These are phyloP conservation scores for Etheostoma nigrum DNA, from an alignment of 2,797 vertebrate species.

Conservation along the genomic window DNA sequence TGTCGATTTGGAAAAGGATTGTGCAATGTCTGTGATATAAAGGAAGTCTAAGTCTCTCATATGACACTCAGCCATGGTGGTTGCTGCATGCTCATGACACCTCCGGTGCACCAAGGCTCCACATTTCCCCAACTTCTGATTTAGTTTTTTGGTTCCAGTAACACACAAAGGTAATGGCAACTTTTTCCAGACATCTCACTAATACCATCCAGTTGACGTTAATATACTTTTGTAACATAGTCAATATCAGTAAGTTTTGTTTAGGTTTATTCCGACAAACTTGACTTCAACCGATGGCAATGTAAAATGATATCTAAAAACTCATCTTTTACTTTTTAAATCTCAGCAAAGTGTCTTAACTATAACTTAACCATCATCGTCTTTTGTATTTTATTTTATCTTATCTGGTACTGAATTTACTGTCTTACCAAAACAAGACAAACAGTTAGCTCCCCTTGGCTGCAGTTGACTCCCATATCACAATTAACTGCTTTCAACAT, in stretches of 20 bases:
- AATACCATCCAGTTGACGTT: neutral
- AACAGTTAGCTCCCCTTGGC: neutral
- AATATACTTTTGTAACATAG: neutral
- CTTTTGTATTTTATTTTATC: neutral
- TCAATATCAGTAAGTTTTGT: neutral
- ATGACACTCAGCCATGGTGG: slow-evolving; percentile 1
- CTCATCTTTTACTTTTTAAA: neutral
- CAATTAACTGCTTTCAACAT: neutral
- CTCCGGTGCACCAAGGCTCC: neutral
- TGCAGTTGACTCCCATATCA: neutral
- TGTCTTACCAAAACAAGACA: neutral
- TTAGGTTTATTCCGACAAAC: neutral
- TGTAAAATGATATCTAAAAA: neutral
- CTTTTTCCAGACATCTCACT: neutral
- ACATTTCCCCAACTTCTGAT: neutral
- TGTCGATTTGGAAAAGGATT: neutral
- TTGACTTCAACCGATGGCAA: neutral
- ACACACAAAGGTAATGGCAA: neutral
- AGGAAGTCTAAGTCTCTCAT: slow-evolving; percentile 31
- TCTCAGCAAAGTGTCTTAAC: neutral
- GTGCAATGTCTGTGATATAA: neutral
- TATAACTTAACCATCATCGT: neutral
- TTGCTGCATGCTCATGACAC: neutral
- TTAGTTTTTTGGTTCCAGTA: neutral
- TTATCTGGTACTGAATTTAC: neutral